Evolutionary conservation across 2,797 vertebrate species (phyloP).

Genomic region (Lemur catta): DNA sequence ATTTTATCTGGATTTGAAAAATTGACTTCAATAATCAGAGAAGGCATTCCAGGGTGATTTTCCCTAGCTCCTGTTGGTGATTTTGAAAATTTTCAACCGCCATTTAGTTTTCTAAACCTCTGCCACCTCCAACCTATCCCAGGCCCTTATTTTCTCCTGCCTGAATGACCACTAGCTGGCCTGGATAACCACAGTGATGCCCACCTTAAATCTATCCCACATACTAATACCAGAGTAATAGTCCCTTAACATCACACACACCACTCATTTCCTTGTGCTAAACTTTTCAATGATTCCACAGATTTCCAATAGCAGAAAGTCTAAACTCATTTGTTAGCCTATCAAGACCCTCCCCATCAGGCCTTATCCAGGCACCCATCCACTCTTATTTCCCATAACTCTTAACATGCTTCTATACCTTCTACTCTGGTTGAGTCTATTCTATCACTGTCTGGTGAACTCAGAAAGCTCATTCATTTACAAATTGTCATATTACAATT

Average conservation of each 20-base stretch:
- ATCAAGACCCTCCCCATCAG: background rate
- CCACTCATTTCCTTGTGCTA: background rate
- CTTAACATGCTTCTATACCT: background rate
- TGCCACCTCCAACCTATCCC: background rate
- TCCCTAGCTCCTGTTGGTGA: background rate
- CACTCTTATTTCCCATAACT: background rate
- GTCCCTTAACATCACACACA: background rate
- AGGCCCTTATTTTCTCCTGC: background rate
- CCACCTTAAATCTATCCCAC: background rate
- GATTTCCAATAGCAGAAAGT: background rate
- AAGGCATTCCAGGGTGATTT: background rate
- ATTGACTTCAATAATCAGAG: background rate
- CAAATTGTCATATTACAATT: background rate
- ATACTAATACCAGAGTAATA: background rate
- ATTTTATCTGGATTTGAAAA: slow-evolving; percentile 3
- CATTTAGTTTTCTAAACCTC: background rate
- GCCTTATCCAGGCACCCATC: background rate
- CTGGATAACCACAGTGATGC: background rate
- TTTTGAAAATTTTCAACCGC: background rate
- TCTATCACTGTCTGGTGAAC: background rate
- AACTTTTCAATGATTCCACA: background rate
- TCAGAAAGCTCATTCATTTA: background rate
- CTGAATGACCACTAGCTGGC: background rate
- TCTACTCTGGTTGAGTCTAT: background rate
- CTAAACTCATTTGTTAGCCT: background rate